Base-by-base conservation (phyloP, 92 coral and sea anemone species). In the Bergia sp. region DNA sequence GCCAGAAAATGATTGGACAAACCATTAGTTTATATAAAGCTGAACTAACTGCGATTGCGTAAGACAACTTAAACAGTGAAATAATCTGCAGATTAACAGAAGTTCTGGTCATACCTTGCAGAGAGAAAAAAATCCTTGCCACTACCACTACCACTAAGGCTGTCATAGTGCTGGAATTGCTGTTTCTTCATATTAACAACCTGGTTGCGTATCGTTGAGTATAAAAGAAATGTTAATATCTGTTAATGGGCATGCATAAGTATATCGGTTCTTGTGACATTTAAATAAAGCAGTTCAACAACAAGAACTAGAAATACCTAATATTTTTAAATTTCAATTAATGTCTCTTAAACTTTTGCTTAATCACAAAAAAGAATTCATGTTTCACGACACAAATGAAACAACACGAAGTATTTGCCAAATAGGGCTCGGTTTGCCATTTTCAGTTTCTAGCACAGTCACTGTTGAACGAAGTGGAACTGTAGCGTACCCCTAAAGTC, bases 81-180 rank as follows among this genome's bases (percentile, higher is more conserved):
- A 65, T 8, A 37, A 71, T 71, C 38, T 71, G 75, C 38, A 16
- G 75, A n/a, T 71, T 71, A 71, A 20, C 4, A 65, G 75, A 71
- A n/a, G n/a, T 0, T 71, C 36, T 2, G n/a, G 75, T 40, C 75
- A 71, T 71, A 71, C 75, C 75, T n/a, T 71, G 75, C 75, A 71
- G 75, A 71, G 75, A 71, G 75, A 1, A 71, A 71, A 71, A 71
- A 71, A 18, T 71, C 38, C 75, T 71, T 71, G 75, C 75, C 38
- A 40, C 37, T 71, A 71, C 5, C 37, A 65, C 21, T 57, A 29
- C n/a, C n/a, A n/a, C n/a, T n/a, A n/a, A 65, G 72, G 72, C 72
- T 65, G 18, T 65, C 72, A 65, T 65, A 65, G 72, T 65, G 72
- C 72, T 65, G 18, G 72, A 65, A 65, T 65, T 5, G 15, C 72